Conservation (phyloP, 2,888 invertebrate species). For the Acrobasis consociella region DNA sequence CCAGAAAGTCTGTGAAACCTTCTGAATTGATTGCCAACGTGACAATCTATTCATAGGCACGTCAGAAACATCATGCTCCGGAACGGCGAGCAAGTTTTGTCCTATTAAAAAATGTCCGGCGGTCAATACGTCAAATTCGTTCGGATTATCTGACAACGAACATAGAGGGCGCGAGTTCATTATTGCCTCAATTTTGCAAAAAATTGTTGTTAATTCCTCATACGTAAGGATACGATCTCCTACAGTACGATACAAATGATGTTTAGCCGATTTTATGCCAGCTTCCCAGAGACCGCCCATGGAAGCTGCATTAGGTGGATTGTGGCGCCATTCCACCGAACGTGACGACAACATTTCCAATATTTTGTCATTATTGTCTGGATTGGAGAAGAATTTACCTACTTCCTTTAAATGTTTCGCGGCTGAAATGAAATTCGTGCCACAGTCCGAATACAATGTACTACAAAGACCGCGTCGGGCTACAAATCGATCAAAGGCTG, state of each 20-base stretch:
- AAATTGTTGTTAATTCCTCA: slow-evolving; percentile 32
- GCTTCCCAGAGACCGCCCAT: slow-evolving; percentile 32
- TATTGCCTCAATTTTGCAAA: slow-evolving; percentile 25
- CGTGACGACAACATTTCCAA: neutral
- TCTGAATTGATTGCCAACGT: slow-evolving; percentile 33
- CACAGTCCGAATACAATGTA: slow-evolving; percentile 27
- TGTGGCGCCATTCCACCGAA: neutral
- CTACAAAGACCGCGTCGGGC: slow-evolving; percentile 27
- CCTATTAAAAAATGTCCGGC: slow-evolving; percentile 31
- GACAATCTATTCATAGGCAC: slow-evolving; percentile 21
- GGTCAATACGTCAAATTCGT: slow-evolving; percentile 28
- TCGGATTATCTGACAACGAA: slow-evolving; percentile 26
- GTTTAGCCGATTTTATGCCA: slow-evolving; percentile 31
- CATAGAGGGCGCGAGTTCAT: slow-evolving; percentile 29
- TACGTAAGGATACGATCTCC: slow-evolving; percentile 25
- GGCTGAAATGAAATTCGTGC: slow-evolving; percentile 30
- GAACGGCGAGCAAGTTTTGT: slow-evolving; percentile 20
- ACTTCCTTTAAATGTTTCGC: slow-evolving; percentile 26
- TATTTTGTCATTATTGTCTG: neutral
- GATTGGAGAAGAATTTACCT: neutral
- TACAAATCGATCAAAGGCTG: slow-evolving; percentile 28
- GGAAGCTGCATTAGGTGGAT: slow-evolving; percentile 23
- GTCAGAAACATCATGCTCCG: slow-evolving; percentile 24
- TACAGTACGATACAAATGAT: slow-evolving; percentile 21
- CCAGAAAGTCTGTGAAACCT: slow-evolving; percentile 32